Conservation (phyloP, 2,888 invertebrate genomes). For the Tinea pellionella region DNA sequence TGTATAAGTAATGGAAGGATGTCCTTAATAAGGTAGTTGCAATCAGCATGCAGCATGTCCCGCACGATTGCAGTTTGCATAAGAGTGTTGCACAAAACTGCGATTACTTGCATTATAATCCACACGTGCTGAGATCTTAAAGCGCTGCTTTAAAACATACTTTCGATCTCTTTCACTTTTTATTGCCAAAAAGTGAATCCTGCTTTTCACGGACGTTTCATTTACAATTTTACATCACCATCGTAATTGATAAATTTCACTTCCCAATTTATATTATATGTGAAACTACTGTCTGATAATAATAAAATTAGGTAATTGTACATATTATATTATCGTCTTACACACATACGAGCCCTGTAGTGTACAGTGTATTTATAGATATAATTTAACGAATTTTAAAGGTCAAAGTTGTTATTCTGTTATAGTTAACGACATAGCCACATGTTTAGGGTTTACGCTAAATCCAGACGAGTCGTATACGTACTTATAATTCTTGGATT, state of each 20-base stretch:
- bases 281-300: not conserved
- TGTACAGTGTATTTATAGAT: not conserved
- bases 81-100: conserved; percentile 56
- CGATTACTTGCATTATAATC: conserved; percentile 53
- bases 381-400: not conserved
- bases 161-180: conserved; percentile 52
- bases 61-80: conserved; percentile 59
- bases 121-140: conserved; percentile 42
- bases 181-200: conserved; percentile 17
- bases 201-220: conserved; percentile 13
- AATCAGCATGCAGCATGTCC: conserved; percentile 27
- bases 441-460: not conserved
- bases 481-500: not conserved
- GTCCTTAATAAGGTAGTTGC: not conserved
- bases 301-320: no score
- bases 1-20: not conserved
- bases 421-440: not conserved
- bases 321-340: no score
- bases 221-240: not conserved
- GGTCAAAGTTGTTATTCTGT: not conserved
- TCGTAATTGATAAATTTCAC: not conserved
- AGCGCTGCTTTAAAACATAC: conserved; percentile 32
- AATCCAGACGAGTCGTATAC: not conserved
- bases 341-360: no score
- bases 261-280: not conserved